These are phyloP conservation scores for Tonatia bakeri DNA, from an alignment of 2,113 vertebrate genomes.

Conservation along the genomic window DNA sequence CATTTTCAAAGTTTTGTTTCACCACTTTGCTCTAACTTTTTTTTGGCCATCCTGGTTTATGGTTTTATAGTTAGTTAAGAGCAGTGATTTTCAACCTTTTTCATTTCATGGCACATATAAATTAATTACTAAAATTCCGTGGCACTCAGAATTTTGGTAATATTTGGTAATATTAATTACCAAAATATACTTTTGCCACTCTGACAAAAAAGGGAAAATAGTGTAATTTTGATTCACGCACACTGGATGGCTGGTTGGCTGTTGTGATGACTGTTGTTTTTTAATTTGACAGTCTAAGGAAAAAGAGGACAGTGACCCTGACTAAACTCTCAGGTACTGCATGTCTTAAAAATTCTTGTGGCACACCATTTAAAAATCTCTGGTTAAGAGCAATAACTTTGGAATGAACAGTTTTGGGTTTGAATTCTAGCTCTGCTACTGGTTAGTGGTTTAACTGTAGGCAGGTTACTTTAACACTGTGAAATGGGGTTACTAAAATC, in stretches of 20 bases:
- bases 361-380: not conserved
- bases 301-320: not conserved
- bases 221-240: not conserved
- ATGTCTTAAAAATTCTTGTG: not conserved
- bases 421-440: constrained; percentile 15
- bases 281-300: not conserved
- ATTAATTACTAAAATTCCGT: no score
- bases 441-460: not conserved
- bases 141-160: no score
- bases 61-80: not conserved
- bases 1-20: not conserved
- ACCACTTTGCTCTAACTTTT: not conserved
- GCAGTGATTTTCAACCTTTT: not conserved
- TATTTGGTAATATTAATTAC: no score
- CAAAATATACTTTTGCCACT: not conserved
- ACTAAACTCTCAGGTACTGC: not conserved
- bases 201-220: not conserved
- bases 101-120: no score
- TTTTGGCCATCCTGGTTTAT: not conserved
- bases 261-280: not conserved
- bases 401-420: not conserved
- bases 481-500: not conserved
- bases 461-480: not conserved
- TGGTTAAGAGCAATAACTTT: not conserved
- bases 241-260: not conserved